A percentile compares a stretch with the other conserved stretches of the same genome.
These are phyloP conservation scores for Acropora yongei DNA, from an alignment of 64 coral and sea anemone genomes.

Conservation along the genomic window DNA sequence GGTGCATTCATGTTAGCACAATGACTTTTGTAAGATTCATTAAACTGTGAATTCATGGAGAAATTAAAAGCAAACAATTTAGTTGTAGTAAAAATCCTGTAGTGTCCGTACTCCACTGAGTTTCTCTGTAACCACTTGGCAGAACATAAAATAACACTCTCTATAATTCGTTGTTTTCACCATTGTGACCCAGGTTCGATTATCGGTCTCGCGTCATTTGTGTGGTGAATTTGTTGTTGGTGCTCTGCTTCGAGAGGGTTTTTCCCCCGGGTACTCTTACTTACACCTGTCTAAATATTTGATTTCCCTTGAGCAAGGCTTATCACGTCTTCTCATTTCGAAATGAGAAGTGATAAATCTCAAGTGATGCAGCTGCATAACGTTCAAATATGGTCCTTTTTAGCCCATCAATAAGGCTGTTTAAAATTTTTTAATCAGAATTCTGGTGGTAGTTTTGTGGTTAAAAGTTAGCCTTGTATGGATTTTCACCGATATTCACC, in stretches of 20 bases:
- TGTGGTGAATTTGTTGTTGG: background rate
- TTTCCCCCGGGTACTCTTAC: conserved; percentile 8
- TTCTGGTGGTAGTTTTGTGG: conserved; percentile 11
- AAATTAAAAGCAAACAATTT: conserved; percentile 14
- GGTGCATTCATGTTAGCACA: conserved; percentile 16
- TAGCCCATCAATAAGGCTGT: conserved; percentile 2
- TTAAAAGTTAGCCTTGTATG: conserved; percentile 4
- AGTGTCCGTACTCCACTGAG: background rate
- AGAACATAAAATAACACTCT: conserved; percentile 2
- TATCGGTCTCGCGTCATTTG: conserved; percentile 8
- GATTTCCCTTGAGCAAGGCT: conserved; percentile 6
- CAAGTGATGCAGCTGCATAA: conserved; percentile 16
- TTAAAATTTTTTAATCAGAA: background rate
- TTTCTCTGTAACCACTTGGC: background rate
- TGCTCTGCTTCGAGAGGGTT: background rate
- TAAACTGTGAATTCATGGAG: conserved; percentile 10
- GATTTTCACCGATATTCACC: conserved; percentile 12
- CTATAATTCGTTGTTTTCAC: conserved; percentile 15
- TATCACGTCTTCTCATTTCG: background rate
- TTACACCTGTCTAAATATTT: background rate
- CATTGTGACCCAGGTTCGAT: conserved; percentile 6
- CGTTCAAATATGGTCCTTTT: conserved; percentile 4
- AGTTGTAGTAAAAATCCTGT: conserved; percentile 6
- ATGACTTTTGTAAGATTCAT: conserved; percentile 7
- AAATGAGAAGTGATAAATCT: conserved; percentile 1